Evolutionary conservation across 2,888 invertebrate genomes (phyloP), one percentile per base, ranked within the genome.

Genomic region (Thymelicus sylvestris): DNA sequence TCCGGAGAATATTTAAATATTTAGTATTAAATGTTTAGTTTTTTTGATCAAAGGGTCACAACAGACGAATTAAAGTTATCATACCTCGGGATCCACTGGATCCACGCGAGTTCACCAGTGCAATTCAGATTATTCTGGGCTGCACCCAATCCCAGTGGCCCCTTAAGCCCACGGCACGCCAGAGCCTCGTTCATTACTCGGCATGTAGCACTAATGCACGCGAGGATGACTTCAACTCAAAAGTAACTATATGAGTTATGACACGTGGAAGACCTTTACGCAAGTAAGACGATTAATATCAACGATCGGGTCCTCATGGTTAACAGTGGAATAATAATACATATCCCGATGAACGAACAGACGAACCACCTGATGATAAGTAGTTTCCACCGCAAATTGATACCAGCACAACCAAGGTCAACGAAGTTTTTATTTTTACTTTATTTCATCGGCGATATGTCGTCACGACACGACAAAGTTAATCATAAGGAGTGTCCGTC

Each of bases 191-290:
- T 63, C 63, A 63, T 48, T n/a, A 7, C 48, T 31, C 7, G 19
- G 8, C 31, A 13, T 31, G 7, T 13, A 48, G 31, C 48, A 31
- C 31, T 44, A 8, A 48, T 63, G 63, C 63, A 48, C 48, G 38
- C 47, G 31, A 63, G 48, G 63, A n/a, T 63, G 38, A 38, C 63
- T 63, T 63, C 63, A 15, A 63, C 48, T 63, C 63, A 63, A 63
- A 24, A 63, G 63, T 63, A 48, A 63, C 3, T 44, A 63, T 63
- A 63, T 63, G 63, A 48, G 38, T 63, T 48, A 63, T 63, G 62
- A 63, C 63, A 19, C 61, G 31, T 63, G 48, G 63, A 63, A 48
- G 63, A n/a, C 63, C 63, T 13, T 10, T 7, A n/a, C 31, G n/a
- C 63, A 63, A 48, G 31, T n/a, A 48, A 48, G 63, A 13, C 63